A percentile compares a stretch with the other conserved stretches of the same genome.
phyloP scores from a whole-genome alignment of 1,140 invertebrate species.

The Conus ventricosus region DNA sequence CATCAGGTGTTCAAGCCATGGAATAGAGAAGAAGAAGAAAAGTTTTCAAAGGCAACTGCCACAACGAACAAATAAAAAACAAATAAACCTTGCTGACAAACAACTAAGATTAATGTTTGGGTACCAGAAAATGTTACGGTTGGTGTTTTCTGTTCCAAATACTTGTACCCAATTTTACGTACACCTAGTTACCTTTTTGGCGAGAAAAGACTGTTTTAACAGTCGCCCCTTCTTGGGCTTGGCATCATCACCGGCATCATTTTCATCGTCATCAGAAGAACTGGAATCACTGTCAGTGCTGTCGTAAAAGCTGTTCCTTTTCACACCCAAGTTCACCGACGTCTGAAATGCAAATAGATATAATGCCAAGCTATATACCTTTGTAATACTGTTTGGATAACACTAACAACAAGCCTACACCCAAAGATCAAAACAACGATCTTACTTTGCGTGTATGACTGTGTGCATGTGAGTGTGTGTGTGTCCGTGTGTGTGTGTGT shows the following conservation, averaged over 20 bases:
- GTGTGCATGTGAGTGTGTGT: no score
- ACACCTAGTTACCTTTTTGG: slow-evolving; percentile 54
- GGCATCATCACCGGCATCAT: slow-evolving; percentile 44
- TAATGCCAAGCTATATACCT: neutral
- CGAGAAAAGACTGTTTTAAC: slow-evolving; percentile 57
- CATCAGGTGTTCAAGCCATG: no score
- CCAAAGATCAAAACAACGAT: neutral
- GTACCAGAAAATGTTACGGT: no score
- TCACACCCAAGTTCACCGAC: slow-evolving; percentile 61
- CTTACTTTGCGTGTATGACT: neutral
- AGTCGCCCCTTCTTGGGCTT: slow-evolving; percentile 59
- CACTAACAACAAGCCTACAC: neutral
- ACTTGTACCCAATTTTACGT: no score
- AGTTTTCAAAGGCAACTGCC: no score
- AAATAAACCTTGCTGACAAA: no score
- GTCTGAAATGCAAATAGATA: slow-evolving; percentile 47
- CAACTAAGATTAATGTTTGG: no score
- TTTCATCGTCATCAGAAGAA: slow-evolving; percentile 63
- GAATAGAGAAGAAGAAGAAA: no score
- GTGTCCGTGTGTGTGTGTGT: no score
- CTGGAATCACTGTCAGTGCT: slow-evolving; percentile 66
- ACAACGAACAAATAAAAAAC: no score
- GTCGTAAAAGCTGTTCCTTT: slow-evolving; percentile 66
- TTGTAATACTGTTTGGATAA: neutral
- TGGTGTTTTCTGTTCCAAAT: no score